Conservation (phyloP, 2,888 invertebrate species). For the Himalopsyche tibetana region DNA sequence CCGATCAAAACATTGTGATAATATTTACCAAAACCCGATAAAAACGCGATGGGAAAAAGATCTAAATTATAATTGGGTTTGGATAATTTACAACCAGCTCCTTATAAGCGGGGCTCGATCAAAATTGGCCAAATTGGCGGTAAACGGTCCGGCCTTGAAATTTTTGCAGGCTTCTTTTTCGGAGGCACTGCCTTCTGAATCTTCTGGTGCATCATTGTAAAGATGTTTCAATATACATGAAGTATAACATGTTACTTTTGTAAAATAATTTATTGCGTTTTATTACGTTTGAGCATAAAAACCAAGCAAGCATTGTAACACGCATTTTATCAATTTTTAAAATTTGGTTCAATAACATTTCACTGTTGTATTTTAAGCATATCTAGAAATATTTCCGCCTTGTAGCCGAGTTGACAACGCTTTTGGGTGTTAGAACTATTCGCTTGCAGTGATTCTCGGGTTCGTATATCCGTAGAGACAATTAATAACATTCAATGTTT, state of each 20-base stretch:
- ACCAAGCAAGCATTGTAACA: neutral
- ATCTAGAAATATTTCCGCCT: too few relatives aligned
- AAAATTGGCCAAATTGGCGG: conserved; percentile 30
- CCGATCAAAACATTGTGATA: neutral
- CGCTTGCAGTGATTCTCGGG: too few relatives aligned
- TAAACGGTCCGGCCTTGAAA: conserved; percentile 26
- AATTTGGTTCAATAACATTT: too few relatives aligned
- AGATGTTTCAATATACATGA: conserved; percentile 8
- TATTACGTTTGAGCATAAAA: neutral
- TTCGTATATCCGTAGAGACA: too few relatives aligned
- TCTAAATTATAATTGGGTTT: conserved; percentile 1
- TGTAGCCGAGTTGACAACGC: too few relatives aligned
- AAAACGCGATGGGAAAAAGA: conserved; percentile 20
- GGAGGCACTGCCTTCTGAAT: neutral
- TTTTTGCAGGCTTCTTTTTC: conserved; percentile 20
- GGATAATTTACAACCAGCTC: neutral
- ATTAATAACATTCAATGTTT: too few relatives aligned
- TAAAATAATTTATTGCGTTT: conserved; percentile 15
- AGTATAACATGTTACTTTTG: neutral
- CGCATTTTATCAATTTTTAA: too few relatives aligned
- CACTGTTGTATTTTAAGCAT: too few relatives aligned
- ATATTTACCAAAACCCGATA: neutral
- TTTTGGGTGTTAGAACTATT: too few relatives aligned
- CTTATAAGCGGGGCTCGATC: neutral
- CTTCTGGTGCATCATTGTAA: neutral